Percentiles rank a stretch among this genome's conserved stretches.
Conservation (phyloP, 2,113 vertebrate genomes). For the Guaruba guarouba region DNA sequence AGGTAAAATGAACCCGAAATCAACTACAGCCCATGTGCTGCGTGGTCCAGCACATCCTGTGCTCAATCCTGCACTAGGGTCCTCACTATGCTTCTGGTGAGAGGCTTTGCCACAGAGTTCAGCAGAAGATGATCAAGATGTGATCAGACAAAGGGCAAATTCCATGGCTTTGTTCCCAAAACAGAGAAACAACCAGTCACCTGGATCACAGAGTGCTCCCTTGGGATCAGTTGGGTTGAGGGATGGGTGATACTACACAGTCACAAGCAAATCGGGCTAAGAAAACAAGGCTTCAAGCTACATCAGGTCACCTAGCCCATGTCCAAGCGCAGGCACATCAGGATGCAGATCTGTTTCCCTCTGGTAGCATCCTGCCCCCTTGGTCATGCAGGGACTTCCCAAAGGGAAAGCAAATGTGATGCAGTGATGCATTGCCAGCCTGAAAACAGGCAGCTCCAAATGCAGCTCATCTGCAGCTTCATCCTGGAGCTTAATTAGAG, state of each 20-base stretch:
- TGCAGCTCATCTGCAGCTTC: neutral
- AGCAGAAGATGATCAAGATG: neutral
- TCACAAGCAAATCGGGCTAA: neutral
- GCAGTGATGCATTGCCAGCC: neutral
- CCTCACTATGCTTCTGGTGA: neutral
- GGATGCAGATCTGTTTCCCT: neutral
- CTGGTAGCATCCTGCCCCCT: neutral
- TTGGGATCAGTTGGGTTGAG: neutral
- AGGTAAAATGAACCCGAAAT: neutral
- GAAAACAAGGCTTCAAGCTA: neutral
- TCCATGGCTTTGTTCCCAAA: neutral
- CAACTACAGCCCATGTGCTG: rapidly evolving
- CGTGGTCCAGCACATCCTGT: neutral
- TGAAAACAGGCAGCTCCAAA: constrained; percentile 16
- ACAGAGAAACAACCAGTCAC: neutral
- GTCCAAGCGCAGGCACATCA: neutral
- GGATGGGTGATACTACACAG: neutral
- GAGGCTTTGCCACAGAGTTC: neutral
- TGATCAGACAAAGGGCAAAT: neutral
- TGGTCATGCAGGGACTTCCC: neutral
- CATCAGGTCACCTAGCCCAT: neutral
- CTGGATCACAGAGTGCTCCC: neutral
- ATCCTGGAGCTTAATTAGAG: constrained; percentile 27
- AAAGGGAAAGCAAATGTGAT: neutral
- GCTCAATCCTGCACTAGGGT: neutral